These are phyloP conservation scores for Mohoua ochrocephala DNA, from an alignment of 2,113 vertebrate genomes.

Conservation along the genomic window DNA sequence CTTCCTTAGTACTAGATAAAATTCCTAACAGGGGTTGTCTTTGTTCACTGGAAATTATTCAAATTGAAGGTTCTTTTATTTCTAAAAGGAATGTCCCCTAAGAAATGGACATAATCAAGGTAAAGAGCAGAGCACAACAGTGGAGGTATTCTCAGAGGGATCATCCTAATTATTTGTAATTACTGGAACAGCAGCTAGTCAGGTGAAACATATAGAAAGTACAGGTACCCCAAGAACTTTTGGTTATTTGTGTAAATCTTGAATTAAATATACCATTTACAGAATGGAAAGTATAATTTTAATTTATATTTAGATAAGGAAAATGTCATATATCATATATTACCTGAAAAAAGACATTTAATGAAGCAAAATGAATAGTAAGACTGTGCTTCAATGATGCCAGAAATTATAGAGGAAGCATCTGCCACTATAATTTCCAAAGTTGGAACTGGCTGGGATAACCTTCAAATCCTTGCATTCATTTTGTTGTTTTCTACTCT, in stretches of 20 bases:
- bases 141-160: background rate
- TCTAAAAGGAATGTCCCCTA: background rate
- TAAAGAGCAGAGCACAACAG: background rate
- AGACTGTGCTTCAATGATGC: background rate
- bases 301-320: background rate
- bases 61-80: background rate
- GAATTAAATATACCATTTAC: background rate
- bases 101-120: background rate
- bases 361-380: background rate
- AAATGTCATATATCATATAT: background rate
- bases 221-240: background rate
- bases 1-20: background rate
- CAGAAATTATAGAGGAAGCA: conserved; percentile 27
- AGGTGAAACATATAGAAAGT: background rate
- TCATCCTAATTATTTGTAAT: conserved; percentile 12
- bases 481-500: conserved; percentile 14
- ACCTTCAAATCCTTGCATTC: conserved; percentile 12
- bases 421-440: conserved; percentile 27
- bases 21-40: background rate
- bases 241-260: background rate
- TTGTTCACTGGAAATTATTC: background rate
- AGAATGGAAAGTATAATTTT: background rate
- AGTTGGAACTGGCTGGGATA: background rate
- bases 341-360: background rate
- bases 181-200: background rate